Evolutionary conservation across 2,113 vertebrate genomes (phyloP).

Genomic region (Corythaeola cristata): DNA sequence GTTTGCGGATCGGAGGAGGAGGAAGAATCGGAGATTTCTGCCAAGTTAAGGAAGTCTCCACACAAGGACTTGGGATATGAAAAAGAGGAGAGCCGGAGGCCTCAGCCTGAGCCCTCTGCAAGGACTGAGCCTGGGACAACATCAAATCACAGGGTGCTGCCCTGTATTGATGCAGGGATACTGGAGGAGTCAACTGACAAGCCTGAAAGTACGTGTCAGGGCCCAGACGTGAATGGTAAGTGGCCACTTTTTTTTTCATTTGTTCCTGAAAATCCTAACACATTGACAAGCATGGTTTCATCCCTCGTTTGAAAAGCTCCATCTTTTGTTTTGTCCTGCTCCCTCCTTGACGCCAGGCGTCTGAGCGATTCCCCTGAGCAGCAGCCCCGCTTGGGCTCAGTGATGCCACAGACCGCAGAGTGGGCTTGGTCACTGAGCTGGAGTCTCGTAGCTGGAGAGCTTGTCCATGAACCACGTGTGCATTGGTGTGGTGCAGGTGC

Average conservation of each 20-base stretch:
- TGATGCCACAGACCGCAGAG: background rate
- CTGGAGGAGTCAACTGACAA: slow-evolving; percentile 70
- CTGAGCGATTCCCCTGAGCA: background rate
- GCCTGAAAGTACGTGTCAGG: slow-evolving; percentile 71
- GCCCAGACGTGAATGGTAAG: slow-evolving; percentile 85
- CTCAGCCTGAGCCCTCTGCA: slow-evolving; percentile 81
- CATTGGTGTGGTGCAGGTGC: background rate
- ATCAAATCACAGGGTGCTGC: slow-evolving; percentile 79
- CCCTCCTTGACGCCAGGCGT: background rate
- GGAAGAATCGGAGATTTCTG: slow-evolving; percentile 74
- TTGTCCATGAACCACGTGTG: accelerated
- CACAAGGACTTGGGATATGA: slow-evolving; percentile 92
- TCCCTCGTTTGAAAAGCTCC: background rate
- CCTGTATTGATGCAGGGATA: slow-evolving; percentile 57
- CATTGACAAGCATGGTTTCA: background rate
- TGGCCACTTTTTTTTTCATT: background rate
- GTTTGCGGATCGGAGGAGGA: slow-evolving; percentile 94
- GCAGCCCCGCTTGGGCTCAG: background rate
- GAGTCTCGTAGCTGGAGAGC: background rate
- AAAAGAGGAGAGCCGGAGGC: slow-evolving; percentile 92
- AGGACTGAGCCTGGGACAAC: slow-evolving; percentile 77
- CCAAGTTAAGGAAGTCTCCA: slow-evolving; percentile 87
- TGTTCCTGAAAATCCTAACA: background rate
- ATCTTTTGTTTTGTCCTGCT: background rate
- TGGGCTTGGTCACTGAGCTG: background rate